phyloP scores from a whole-genome alignment of 2,888 invertebrate species.

The Tipula unca region DNA sequence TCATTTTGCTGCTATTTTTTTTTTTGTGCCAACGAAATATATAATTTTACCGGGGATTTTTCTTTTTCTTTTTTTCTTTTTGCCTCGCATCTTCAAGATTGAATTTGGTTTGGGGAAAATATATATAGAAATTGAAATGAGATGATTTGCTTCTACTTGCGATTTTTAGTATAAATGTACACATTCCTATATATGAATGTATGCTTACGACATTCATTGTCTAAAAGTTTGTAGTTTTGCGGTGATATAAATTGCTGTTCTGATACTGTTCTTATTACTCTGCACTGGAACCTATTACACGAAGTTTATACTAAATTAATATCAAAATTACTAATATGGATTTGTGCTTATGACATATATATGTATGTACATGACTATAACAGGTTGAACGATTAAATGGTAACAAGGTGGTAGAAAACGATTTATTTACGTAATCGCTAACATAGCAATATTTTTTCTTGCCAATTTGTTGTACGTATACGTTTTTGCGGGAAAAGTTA shows the following conservation, averaged over 20 bases:
- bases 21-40: not conserved
- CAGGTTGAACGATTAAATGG: too few species aligned
- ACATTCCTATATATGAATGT: too few species aligned
- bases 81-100: not conserved
- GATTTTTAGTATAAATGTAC: too few species aligned
- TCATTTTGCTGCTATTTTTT: not conserved
- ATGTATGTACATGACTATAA: too few species aligned
- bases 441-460: too few species aligned
- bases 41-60: not conserved
- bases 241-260: not conserved
- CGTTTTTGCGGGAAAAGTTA: too few species aligned
- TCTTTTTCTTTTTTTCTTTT: not conserved
- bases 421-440: too few species aligned
- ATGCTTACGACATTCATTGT: not conserved
- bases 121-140: not conserved
- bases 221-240: not conserved
- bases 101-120: not conserved
- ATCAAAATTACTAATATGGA: too few species aligned
- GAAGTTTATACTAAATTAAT: too few species aligned
- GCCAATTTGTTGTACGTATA: too few species aligned
- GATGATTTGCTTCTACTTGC: not conserved
- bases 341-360: too few species aligned
- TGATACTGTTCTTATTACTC: not conserved
- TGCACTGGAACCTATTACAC: not conserved
- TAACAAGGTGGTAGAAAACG: too few species aligned